These are phyloP conservation scores for Puntigrus tetrazona DNA, from an alignment of 2,113 vertebrate genomes.

Conservation along the genomic window DNA sequence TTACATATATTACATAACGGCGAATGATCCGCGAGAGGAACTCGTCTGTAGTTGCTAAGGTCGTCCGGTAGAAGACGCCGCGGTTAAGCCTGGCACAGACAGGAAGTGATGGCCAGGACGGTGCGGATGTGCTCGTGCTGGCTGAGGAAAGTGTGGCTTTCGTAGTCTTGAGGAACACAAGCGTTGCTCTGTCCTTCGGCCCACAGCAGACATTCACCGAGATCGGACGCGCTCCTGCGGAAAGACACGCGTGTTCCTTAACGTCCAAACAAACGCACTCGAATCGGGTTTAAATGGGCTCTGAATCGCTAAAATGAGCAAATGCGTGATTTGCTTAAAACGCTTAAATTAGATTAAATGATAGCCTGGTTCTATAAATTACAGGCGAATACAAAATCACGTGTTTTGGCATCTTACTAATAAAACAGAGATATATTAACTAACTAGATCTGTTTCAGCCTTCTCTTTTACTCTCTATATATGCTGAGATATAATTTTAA, in stretches of 20 bases:
- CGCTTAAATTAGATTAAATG: no score
- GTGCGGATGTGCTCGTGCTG: conserved; percentile 55
- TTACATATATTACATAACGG: conserved; percentile 78
- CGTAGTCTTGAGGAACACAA: conserved; percentile 62
- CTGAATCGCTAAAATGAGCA: no score
- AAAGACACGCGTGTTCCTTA: not conserved
- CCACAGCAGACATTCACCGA: conserved; percentile 69
- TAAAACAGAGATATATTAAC: no score
- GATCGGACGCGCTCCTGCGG: conserved; percentile 66
- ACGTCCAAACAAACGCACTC: not conserved
- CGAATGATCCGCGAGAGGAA: not conserved
- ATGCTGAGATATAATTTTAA: no score
- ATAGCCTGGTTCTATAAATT: no score
- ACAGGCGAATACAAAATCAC: no score
- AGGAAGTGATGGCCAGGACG: conserved; percentile 65
- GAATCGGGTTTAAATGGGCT: no score
- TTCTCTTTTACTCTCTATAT: no score
- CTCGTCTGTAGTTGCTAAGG: not conserved
- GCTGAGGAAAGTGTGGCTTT: conserved; percentile 66
- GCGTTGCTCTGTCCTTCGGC: conserved; percentile 63
- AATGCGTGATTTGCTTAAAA: no score
- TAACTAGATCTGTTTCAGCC: no score
- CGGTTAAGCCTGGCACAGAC: conserved; percentile 66
- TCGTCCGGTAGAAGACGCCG: conserved; percentile 46
- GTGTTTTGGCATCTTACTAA: no score